phyloP scores from a whole-genome alignment of 2,888 invertebrate genomes.

The Cerastoderma edule region DNA sequence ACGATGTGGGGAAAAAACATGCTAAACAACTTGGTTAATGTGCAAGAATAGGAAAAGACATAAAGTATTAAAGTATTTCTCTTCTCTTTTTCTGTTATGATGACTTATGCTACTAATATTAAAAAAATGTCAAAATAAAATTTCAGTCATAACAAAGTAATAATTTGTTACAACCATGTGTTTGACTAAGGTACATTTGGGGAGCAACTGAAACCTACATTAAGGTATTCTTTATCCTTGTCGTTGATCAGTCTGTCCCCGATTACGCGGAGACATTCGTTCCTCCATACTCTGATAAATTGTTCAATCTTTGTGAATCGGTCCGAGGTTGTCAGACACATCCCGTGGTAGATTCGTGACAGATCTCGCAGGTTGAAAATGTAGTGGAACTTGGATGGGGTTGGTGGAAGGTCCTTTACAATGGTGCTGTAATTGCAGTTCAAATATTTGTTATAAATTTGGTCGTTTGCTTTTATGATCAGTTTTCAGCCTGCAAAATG shows the following conservation, averaged over 20 bases:
- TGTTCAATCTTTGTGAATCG: conserved; percentile 89
- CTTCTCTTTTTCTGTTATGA: too few species aligned
- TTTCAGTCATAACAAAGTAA: not conserved
- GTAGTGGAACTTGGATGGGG: conserved; percentile 97
- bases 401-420: conserved; percentile 92
- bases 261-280: conserved; percentile 94
- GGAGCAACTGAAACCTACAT: conserved; percentile 70
- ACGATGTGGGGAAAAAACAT: too few species aligned
- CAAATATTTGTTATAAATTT: too few species aligned
- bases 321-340: conserved; percentile 90
- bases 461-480: too few species aligned
- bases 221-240: conserved; percentile 84
- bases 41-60: too few species aligned
- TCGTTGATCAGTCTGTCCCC: conserved; percentile 92
- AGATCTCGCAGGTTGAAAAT: conserved; percentile 96
- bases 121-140: too few species aligned
- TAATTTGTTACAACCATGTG: not conserved
- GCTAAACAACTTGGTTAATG: too few species aligned
- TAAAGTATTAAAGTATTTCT: too few species aligned
- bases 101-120: too few species aligned
- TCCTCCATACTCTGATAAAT: conserved; percentile 94
- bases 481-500: too few species aligned
- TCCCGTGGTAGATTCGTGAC: conserved; percentile 92
- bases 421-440: conserved; percentile 84
- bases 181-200: not conserved